phyloP scores from a whole-genome alignment of 2,113 vertebrate species.

The Scatophagus argus region DNA sequence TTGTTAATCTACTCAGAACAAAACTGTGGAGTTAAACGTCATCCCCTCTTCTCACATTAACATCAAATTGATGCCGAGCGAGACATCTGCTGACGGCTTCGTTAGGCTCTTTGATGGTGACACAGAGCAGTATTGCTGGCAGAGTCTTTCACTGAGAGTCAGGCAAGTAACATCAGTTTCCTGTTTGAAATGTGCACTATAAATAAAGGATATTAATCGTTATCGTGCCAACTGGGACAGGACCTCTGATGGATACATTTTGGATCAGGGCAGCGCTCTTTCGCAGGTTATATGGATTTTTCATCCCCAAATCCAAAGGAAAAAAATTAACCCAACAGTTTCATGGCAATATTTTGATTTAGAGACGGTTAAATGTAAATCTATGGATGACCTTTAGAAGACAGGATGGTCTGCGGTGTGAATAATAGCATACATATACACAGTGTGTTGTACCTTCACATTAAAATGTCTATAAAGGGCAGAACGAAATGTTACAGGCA shows the following conservation, averaged over 20 bases:
- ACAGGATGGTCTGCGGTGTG: background rate
- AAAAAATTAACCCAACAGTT: too few species aligned
- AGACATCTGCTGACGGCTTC: background rate
- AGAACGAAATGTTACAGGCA: background rate
- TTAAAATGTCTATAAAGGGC: background rate
- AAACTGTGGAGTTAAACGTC: background rate
- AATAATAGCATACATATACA: too few species aligned
- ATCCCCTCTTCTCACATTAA: background rate
- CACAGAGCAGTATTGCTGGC: background rate
- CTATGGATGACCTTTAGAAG: background rate
- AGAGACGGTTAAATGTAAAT: background rate
- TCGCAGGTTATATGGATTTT: background rate
- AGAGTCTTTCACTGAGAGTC: background rate
- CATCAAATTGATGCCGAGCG: background rate
- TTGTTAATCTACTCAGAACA: too few species aligned
- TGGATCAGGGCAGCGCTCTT: too few species aligned
- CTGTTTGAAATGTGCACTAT: background rate
- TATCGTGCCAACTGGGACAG: background rate
- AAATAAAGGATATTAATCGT: background rate
- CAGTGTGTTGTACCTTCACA: background rate
- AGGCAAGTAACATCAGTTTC: background rate
- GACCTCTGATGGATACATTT: background rate
- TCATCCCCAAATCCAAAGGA: too few species aligned
- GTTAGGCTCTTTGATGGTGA: background rate
- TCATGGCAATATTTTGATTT: background rate